These are phyloP conservation scores for Diarsia rubi DNA, from an alignment of 2,888 invertebrate species.

Conservation along the genomic window DNA sequence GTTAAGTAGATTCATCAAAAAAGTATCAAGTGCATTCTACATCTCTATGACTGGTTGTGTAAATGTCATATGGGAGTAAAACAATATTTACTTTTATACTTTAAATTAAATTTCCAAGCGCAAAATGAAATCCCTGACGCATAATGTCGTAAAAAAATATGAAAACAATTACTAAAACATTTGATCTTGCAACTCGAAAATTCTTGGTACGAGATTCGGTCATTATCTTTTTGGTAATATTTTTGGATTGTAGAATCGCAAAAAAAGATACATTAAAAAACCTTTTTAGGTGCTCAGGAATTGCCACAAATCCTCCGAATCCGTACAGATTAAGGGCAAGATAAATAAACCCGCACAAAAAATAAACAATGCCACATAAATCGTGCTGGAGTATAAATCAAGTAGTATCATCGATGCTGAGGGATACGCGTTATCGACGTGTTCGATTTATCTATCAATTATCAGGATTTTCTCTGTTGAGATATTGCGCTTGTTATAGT, in stretches of 20 bases:
- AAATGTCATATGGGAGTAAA: no score
- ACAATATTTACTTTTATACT: no score
- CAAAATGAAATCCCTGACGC: no score
- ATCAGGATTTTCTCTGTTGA: background rate
- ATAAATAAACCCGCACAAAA: conserved; percentile 10
- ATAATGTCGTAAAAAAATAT: no score
- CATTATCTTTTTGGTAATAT: no score
- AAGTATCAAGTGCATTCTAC: no score
- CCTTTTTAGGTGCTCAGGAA: background rate
- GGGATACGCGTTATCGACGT: conserved; percentile 36
- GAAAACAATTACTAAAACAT: no score
- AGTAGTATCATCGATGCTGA: conserved; percentile 18
- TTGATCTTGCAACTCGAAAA: no score
- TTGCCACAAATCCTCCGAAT: background rate
- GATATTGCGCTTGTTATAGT: background rate
- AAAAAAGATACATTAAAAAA: background rate
- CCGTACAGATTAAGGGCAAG: background rate
- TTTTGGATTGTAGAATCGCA: background rate
- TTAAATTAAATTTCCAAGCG: no score
- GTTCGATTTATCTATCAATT: conserved; percentile 38
- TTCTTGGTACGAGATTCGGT: no score
- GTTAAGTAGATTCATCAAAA: no score
- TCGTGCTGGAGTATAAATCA: conserved; percentile 48
- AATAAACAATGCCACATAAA: conserved; percentile 31
- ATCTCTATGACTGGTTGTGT: no score